These are phyloP conservation scores for Trichogramma dendrolimi DNA, from an alignment of 2,888 invertebrate genomes.

Conservation along the genomic window DNA sequence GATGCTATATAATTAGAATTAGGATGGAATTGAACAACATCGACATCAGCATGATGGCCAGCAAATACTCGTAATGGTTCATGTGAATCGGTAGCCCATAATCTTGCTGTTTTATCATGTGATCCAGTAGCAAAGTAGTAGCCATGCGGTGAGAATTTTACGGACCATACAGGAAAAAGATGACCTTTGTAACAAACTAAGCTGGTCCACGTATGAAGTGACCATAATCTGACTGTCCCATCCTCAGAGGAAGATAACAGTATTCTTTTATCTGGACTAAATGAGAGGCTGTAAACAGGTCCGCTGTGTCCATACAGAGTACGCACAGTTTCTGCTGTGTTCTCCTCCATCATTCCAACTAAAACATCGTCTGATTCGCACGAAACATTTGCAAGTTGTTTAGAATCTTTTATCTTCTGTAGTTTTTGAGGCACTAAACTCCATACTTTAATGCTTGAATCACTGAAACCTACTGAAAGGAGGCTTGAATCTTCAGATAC, in stretches of 20 bases:
- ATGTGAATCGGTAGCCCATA: conserved; percentile 97
- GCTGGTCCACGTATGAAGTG: conserved; percentile 93
- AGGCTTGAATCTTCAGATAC: conserved; percentile 91
- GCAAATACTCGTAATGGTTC: conserved; percentile 89
- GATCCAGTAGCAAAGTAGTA: conserved; percentile 94
- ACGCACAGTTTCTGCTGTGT: conserved; percentile 75
- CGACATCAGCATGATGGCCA: conserved; percentile 92
- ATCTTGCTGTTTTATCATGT: conserved; percentile 86
- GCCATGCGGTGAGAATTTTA: conserved; percentile 89
- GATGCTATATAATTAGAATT: conserved; percentile 98
- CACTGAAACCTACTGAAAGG: conserved; percentile 87
- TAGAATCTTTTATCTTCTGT: conserved; percentile 81
- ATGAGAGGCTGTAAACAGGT: conserved; percentile 81
- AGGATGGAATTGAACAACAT: conserved; percentile 94
- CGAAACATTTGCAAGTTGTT: conserved; percentile 84
- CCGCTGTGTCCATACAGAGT: conserved; percentile 83
- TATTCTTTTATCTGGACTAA: conserved; percentile 85
- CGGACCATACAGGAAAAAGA: conserved; percentile 93
- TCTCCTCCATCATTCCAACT: conserved; percentile 93
- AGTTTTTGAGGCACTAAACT: conserved; percentile 83
- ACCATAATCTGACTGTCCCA: conserved; percentile 89
- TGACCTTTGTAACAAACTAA: conserved; percentile 94
- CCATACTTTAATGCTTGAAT: conserved; percentile 87
- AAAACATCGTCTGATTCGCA: conserved; percentile 83
- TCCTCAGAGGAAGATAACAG: conserved; percentile 91